phyloP scores from a whole-genome alignment of 2,113 vertebrate species.

The Nyctereutes procyonoides region DNA sequence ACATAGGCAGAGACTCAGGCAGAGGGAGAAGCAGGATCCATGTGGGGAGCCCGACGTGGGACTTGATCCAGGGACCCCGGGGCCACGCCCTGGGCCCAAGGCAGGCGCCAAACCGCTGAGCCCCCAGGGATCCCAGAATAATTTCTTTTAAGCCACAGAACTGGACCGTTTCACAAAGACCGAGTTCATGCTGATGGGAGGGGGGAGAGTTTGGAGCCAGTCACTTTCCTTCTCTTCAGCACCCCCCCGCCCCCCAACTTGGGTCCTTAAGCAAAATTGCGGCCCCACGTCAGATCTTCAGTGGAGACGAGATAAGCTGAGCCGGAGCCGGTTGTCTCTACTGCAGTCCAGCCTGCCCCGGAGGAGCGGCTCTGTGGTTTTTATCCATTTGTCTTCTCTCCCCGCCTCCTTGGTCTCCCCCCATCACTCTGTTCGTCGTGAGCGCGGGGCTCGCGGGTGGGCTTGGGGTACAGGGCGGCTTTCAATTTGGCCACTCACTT shows the following conservation, averaged over 20 bases:
- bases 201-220: neutral
- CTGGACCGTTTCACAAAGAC: neutral
- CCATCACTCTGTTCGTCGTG: neutral
- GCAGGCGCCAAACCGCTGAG: no score
- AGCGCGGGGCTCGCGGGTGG: slow-evolving; percentile 45
- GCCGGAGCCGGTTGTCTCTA: neutral
- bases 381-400: neutral
- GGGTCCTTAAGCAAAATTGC: slow-evolving; percentile 4
- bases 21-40: no score
- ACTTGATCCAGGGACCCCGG: no score
- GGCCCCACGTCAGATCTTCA: neutral
- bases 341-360: neutral
- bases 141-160: slow-evolving; percentile 15
- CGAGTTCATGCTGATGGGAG: neutral
- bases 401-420: slow-evolving; percentile 32
- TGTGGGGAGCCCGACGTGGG: no score
- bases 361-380: neutral
- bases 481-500: neutral
- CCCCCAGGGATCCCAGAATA: neutral
- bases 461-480: slow-evolving; percentile 37
- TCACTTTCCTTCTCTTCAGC: neutral
- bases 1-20: no score
- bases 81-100: no score
- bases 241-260: neutral
- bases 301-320: neutral